phyloP scores from a whole-genome alignment of 2,113 vertebrate genomes.

The Apaloderma vittatum region DNA sequence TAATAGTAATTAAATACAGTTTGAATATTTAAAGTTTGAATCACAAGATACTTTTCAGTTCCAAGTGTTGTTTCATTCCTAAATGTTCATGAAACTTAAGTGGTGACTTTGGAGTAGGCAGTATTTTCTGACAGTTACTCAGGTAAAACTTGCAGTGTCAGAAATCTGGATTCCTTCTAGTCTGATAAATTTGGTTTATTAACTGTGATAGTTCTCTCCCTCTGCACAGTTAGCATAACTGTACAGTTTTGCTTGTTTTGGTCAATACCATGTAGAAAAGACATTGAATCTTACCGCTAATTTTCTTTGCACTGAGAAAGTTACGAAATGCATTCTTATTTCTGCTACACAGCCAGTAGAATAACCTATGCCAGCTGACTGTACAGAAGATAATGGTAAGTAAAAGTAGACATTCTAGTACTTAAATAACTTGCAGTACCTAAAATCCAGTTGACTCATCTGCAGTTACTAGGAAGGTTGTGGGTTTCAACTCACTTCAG shows the following conservation, averaged over 20 bases:
- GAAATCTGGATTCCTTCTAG: neutral
- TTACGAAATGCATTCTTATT: neutral
- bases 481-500: neutral
- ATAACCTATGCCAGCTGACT: neutral
- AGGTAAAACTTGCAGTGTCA: neutral
- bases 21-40: neutral
- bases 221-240: neutral
- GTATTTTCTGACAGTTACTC: neutral
- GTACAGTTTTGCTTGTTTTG: neutral
- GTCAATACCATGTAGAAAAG: neutral
- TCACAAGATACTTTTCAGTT: neutral
- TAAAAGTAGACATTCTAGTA: neutral
- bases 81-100: neutral
- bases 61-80: neutral
- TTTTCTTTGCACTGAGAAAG: neutral
- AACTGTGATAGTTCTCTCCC: neutral
- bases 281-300: neutral
- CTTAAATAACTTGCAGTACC: neutral
- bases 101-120: neutral
- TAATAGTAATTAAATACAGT: neutral
- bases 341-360: neutral
- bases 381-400: slow-evolving; percentile 28
- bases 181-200: neutral
- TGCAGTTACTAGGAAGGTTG: neutral
- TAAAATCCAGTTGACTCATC: neutral